Evolutionary conservation across 2,113 vertebrate genomes (phyloP).

Genomic region (Prionailurus bengalensis): DNA sequence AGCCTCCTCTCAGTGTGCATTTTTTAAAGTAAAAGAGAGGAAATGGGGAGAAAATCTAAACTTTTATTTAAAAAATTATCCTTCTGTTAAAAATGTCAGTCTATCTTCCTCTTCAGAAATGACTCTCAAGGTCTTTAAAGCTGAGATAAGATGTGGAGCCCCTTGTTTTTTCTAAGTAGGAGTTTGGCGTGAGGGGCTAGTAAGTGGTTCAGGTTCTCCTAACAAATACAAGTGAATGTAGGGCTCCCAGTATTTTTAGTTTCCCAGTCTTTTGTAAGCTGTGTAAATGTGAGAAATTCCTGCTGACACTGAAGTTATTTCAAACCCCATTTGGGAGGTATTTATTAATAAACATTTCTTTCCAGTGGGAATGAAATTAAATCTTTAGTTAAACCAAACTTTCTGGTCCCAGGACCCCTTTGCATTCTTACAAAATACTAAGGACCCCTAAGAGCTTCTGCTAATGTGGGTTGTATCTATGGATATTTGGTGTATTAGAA

Average conservation of each 20-base stretch:
- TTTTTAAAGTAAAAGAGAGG: neutral
- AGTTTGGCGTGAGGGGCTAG: neutral
- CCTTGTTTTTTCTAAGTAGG: neutral
- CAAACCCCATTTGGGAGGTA: neutral
- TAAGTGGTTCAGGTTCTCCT: neutral
- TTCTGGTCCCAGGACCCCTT: neutral
- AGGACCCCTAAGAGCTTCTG: neutral
- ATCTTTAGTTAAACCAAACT: neutral
- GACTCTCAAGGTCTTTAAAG: neutral
- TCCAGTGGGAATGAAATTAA: neutral
- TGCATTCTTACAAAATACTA: neutral
- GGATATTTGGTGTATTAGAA: conserved; percentile 10
- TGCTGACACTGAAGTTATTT: neutral
- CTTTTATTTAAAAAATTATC: neutral
- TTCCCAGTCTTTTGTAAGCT: neutral
- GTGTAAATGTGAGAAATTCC: neutral
- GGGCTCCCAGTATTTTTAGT: neutral
- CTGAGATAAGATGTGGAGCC: neutral
- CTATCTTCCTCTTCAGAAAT: neutral
- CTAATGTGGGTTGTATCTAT: neutral
- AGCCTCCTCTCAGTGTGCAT: neutral
- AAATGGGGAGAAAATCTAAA: neutral
- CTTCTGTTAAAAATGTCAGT: neutral
- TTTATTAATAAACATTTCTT: conserved; percentile 23
- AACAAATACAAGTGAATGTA: neutral